Evolutionary conservation across 2,888 invertebrate species (phyloP), one percentile per base, ranked within the genome.

Genomic region (Andrena haemorrhoa): DNA sequence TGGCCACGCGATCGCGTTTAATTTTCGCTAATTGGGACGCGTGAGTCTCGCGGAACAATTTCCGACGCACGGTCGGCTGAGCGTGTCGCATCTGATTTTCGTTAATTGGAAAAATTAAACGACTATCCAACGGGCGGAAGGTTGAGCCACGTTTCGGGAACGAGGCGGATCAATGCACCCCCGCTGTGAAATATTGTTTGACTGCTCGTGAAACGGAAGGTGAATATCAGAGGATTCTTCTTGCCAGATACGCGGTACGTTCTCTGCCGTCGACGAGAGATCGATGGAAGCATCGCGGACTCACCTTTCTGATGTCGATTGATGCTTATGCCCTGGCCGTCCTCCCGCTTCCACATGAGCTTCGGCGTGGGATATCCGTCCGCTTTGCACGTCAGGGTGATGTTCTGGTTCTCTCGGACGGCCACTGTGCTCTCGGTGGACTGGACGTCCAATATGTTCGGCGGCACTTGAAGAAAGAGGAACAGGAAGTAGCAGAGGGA

Each of bases 341-440:
- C 98, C 92, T 98, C 98, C 70, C 98, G 95, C 84, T 97, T 96
- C 99, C 99, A 99, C 95, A 97, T 98, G 90, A 99, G 97, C 94
- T 97, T 97, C 12, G 99, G 99, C 31, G 96, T 95, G 0, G 99
- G 99, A 93, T 98, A 98, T 61, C 98, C 98, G 90, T 98, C 97
- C 26, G 98, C 98, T 92, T 97, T 97, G 94, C 98, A 99, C 75
- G 97, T 97, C 92, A 99, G 95, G 85, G 98, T 98, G 88, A 98
- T 97, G 94, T 98, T 98, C 94, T 98, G 98, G 94, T 98, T 98
- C 95, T 99, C 99, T 29, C 98, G 95, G 56, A 98, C 98, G 1
- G 98, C 98, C 87, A 98, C 97, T 71, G 97, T 98, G 73, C 98
- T 98, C 92, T 98, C 97, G 65, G 98, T 98, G 94, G 98, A 98